Evolutionary conservation across 2,113 vertebrate species (phyloP).

Genomic region (Phodopus roborovskii): DNA sequence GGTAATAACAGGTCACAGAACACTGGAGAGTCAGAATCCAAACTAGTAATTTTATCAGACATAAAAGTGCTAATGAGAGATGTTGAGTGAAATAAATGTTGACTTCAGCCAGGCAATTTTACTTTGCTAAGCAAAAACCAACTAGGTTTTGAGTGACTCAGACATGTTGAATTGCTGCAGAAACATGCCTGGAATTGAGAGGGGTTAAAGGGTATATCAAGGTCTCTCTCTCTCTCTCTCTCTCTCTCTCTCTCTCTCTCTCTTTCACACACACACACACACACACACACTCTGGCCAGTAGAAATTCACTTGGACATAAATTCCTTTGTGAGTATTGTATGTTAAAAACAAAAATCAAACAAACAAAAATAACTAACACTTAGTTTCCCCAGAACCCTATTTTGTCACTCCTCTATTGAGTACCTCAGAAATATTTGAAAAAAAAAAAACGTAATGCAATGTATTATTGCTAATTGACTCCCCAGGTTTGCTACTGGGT

Average conservation of each 20-base stretch:
- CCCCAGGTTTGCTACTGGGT: conserved; percentile 58
- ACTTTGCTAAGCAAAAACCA: conserved; percentile 27
- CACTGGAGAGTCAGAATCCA: neutral
- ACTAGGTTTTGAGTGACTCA: conserved; percentile 7
- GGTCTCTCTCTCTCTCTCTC: neutral
- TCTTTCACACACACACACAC: neutral
- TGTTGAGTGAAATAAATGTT: neutral
- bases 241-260: neutral
- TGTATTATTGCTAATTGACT: conserved; percentile 49
- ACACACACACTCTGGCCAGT: neutral
- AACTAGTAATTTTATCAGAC: conserved; percentile 16
- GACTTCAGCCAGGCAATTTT: conserved; percentile 18
- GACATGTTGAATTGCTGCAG: neutral
- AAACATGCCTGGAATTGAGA: conserved; percentile 37
- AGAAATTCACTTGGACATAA: neutral
- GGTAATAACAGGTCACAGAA: neutral
- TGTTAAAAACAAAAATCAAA: neutral
- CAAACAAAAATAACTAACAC: neutral
- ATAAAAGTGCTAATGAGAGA: conserved; percentile 30
- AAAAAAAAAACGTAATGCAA: conserved; percentile 42
- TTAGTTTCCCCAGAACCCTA: conserved; percentile 13
- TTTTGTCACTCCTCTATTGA: conserved; percentile 46
- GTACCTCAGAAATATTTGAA: conserved; percentile 41
- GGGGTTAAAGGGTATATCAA: conserved; percentile 14
- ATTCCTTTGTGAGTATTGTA: neutral